phyloP scores from a whole-genome alignment of 2,888 invertebrate species.

The Chouioia cunea region DNA sequence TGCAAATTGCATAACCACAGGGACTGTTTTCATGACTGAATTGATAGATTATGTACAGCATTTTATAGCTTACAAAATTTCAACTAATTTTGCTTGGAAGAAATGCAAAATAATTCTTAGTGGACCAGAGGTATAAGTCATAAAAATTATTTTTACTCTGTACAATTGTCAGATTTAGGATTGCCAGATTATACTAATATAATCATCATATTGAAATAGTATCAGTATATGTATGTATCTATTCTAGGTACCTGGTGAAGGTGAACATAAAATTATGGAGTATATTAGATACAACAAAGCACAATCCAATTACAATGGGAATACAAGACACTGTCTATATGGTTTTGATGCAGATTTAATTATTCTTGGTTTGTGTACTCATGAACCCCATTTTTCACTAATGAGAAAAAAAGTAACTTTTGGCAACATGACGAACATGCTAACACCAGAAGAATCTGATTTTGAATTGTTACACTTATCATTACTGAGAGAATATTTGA shows the following conservation, averaged over 20 bases:
- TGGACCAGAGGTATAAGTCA: constrained; percentile 84
- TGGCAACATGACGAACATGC: constrained; percentile 75
- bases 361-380: constrained; percentile 94
- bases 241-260: constrained; percentile 90
- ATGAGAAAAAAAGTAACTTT: constrained; percentile 93
- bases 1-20: constrained; percentile 98
- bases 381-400: constrained; percentile 94
- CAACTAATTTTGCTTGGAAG: constrained; percentile 89
- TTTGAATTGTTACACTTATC: constrained; percentile 94
- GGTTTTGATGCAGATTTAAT: constrained; percentile 98
- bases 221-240: constrained; percentile 13
- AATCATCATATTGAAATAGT: background rate
- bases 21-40: constrained; percentile 92
- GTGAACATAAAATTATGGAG: constrained; percentile 99
- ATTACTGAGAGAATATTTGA: constrained; percentile 90
- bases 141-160: constrained; percentile 19
- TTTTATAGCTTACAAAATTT: constrained; percentile 87
- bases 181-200: background rate
- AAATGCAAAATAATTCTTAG: constrained; percentile 88
- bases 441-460: constrained; percentile 88
- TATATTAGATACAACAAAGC: constrained; percentile 91
- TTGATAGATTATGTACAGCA: constrained; percentile 88
- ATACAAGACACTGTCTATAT: constrained; percentile 95
- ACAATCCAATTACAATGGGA: constrained; percentile 86
- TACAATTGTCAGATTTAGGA: background rate